Conservation (phyloP, 2,797 vertebrate species). For the Selene dorsalis region DNA sequence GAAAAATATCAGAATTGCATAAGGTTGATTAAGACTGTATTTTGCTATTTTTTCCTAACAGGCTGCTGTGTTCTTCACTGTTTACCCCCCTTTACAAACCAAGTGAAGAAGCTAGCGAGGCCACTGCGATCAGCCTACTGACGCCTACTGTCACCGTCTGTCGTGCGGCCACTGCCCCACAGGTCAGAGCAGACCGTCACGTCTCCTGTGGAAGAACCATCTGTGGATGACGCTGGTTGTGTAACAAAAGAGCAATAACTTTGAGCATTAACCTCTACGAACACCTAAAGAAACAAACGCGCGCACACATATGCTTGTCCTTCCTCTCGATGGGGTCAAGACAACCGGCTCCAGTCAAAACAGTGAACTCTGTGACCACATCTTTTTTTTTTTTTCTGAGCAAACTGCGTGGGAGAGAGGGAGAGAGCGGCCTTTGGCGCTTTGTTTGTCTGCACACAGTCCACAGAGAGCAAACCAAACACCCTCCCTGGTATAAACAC, state of each 20-base stretch:
- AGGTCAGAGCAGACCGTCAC: not conserved
- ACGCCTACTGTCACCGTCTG: not conserved
- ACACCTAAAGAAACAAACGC: not conserved
- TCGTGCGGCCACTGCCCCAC: not conserved
- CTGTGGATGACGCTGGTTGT: not conserved
- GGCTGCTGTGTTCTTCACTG: not conserved
- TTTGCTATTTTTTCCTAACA: not conserved
- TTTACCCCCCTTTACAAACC: not conserved
- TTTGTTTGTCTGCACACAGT: slow-evolving; percentile 70
- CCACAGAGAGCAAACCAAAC: slow-evolving; percentile 65
- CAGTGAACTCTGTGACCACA: slow-evolving; percentile 28
- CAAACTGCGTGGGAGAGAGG: slow-evolving; percentile 50
- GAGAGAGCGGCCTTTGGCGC: slow-evolving; percentile 53
- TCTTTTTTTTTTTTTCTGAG: slow-evolving; percentile 10
- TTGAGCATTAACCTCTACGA: not conserved
- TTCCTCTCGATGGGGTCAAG: slow-evolving; percentile 13
- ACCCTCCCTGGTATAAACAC: slow-evolving; percentile 62
- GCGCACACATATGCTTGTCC: not conserved
- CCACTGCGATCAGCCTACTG: not conserved
- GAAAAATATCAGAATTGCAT: not conserved
- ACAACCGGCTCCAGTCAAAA: slow-evolving; percentile 40
- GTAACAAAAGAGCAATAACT: not conserved
- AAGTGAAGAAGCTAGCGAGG: not conserved
- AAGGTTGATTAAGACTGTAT: not conserved
- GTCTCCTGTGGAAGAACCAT: not conserved